A percentile compares a stretch with the other conserved stretches of the same genome.
Conservation (phyloP, 2,113 vertebrate species). For the Theropithecus gelada region DNA sequence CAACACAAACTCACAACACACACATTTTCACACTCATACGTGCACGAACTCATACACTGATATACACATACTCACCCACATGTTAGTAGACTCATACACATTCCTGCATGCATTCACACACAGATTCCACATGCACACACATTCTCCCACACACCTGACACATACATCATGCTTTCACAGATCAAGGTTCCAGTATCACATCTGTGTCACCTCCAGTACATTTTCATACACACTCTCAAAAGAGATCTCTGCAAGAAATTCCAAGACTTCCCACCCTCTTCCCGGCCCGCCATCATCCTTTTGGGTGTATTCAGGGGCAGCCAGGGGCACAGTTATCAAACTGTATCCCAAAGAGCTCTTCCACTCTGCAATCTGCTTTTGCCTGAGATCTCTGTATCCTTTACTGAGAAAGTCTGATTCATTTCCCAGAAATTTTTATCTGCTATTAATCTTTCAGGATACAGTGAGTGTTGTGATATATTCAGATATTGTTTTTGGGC, state of each 20-base stretch:
- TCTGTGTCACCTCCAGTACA: constrained; percentile 65
- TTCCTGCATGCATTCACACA: neutral
- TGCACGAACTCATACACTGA: neutral
- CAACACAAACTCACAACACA: neutral
- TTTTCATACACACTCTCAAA: constrained; percentile 66
- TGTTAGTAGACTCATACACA: neutral
- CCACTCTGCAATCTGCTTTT: constrained; percentile 79
- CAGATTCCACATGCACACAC: neutral
- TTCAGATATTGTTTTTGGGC: constrained; percentile 93
- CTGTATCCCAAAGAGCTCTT: constrained; percentile 48
- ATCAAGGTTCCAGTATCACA: constrained; percentile 70
- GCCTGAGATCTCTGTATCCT: constrained; percentile 84
- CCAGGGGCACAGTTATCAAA: constrained; percentile 43
- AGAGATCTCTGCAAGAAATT: constrained; percentile 68
- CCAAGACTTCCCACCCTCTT: neutral
- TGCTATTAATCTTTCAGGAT: constrained; percentile 92
- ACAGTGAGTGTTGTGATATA: constrained; percentile 93
- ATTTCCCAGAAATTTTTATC: constrained; percentile 89
- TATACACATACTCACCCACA: neutral
- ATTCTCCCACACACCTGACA: neutral
- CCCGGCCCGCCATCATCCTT: no score
- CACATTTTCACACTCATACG: neutral
- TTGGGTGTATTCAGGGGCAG: neutral
- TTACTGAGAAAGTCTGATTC: constrained; percentile 89
- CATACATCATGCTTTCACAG: rapidly evolving